phyloP scores from a whole-genome alignment of 2,113 vertebrate genomes.

The Peromyscus californicus region DNA sequence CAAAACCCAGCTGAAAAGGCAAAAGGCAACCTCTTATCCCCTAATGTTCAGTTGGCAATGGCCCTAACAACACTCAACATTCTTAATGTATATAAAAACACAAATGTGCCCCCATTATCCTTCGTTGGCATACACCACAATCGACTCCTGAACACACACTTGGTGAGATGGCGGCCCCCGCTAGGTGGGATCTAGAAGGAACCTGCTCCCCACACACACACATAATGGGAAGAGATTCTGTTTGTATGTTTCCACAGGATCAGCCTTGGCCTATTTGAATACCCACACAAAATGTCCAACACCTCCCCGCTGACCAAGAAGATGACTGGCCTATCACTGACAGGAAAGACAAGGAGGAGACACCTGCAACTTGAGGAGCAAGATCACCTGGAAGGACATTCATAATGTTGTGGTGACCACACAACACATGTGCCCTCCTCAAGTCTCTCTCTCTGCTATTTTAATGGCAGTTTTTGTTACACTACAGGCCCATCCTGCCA shows the following conservation, averaged over 20 bases:
- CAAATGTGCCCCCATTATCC: neutral
- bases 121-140: neutral
- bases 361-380: neutral
- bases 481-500: neutral
- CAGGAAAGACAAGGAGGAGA: neutral
- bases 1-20: neutral
- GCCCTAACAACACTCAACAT: neutral
- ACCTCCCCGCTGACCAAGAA: neutral
- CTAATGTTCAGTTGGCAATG: neutral
- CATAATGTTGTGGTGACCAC: neutral
- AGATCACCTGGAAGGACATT: neutral
- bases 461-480: neutral
- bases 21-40: neutral
- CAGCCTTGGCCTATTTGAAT: neutral
- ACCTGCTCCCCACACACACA: neutral
- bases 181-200: neutral
- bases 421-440: neutral
- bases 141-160: neutral
- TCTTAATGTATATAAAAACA: neutral
- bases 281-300: neutral
- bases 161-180: neutral
- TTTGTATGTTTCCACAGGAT: neutral
- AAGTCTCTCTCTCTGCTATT: neutral
- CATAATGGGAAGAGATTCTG: neutral
- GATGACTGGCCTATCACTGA: neutral